Base-by-base conservation (phyloP, 1,140 invertebrate species). In the Pseudomyrmex cubaensis region DNA sequence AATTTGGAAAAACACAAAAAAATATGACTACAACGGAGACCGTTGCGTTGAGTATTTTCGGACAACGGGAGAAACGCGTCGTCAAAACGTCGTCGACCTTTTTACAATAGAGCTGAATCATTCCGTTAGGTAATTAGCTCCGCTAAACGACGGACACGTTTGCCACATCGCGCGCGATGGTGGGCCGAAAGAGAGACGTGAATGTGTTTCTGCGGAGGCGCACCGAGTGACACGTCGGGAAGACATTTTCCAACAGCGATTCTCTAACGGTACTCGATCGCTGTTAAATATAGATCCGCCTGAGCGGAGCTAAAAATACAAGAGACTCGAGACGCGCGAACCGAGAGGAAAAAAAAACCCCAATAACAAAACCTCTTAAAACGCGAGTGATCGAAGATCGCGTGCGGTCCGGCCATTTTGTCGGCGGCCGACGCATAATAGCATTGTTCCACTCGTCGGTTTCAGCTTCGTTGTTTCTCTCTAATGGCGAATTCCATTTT, bases 91-190 rank as follows among this genome's bases (percentile, higher is more conserved):
- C n/a, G 20, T 22, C 22, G 13, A 13, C 20, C n/a, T 25, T 9
- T 48, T 69, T 10, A 78, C 20, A 78, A 77, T 67, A 2, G 54
- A 2, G 54, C 22, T 12, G 12, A 59, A 80, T 80, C 56, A 50
- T 80, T 80, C 76, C 54, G 76, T 80, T 72, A 72, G 44, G 22
- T 80, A 72, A 80, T 80, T 72, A 72, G 22, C 12, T 80, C 44
- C 59, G 44, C 20, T 70, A 61, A 59, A 80, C 54, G 64, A 70
- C 59, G 64, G 35, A 80, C 22, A 72, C 46, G 52, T 56, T 77
- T 50, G 17, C 74, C 57, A 57, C 63, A 48, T 50, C 44, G 76
- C 46, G n/a, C 35, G 35, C 35, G 35, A 35, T 56, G 75, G 1
- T 70, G 20, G 50, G 15, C 52, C 25, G 35, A 25, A 69, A 69